A percentile compares a stretch with the other conserved stretches of the same genome.
Conservation (phyloP, 1,140 invertebrate genomes). For the Drepana arcuata region DNA sequence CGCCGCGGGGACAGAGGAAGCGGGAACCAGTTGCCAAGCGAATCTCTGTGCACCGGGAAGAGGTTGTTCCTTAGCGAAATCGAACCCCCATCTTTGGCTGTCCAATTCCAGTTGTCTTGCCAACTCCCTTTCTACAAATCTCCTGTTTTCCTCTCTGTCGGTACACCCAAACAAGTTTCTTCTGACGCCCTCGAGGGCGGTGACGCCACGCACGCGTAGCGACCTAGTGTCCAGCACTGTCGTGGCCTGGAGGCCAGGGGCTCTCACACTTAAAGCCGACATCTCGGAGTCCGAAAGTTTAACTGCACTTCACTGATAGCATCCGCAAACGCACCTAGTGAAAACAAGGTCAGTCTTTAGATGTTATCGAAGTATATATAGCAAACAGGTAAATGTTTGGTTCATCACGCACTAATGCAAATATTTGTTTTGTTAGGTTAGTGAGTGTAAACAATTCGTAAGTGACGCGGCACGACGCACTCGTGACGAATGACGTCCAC, state of each 20-base stretch:
- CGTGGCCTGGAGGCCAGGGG: conserved; percentile 47
- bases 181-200: conserved; percentile 51
- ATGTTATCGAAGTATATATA: conserved; percentile 2
- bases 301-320: conserved; percentile 48
- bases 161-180: conserved; percentile 62
- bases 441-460: conserved; percentile 50
- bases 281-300: conserved; percentile 48
- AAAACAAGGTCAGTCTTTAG: conserved; percentile 45
- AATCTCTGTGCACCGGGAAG: conserved; percentile 57
- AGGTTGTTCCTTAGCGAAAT: conserved; percentile 60
- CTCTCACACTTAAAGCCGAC: conserved; percentile 63
- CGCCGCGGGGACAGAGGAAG: conserved; percentile 43
- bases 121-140: conserved; percentile 57
- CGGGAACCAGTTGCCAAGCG: conserved; percentile 58
- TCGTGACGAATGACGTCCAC: conserved; percentile 32
- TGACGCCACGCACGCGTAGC: conserved; percentile 44
- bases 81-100: conserved; percentile 64
- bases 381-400: conserved; percentile 27
- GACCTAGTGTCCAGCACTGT: conserved; percentile 54
- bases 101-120: conserved; percentile 51
- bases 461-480: conserved; percentile 28
- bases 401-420: conserved; percentile 58
- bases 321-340: conserved; percentile 50
- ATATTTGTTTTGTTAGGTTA: conserved; percentile 31
- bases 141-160: conserved; percentile 54